Base-by-base conservation (phyloP, 2,888 invertebrate genomes). In the Endotricha flammealis region DNA sequence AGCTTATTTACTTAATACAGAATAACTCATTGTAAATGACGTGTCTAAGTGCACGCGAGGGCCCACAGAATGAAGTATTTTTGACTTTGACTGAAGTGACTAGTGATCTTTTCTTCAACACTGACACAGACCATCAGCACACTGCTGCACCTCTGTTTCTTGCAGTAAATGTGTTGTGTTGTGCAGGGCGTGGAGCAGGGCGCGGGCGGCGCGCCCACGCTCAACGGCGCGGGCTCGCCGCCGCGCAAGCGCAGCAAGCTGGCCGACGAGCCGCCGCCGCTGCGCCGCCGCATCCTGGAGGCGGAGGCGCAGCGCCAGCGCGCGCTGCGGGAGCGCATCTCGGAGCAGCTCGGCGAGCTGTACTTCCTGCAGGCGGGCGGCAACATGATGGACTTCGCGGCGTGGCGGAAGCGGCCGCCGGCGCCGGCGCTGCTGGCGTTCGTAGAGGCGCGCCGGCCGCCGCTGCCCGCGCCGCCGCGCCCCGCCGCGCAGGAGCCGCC, bases 341-440 rank as follows among this genome's bases (percentile, higher is more conserved):
- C 91, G 53, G 94, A 95, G 70, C 91, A 92, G 80, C 90, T 92
- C 56, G 91, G 93, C 56, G 96, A 97, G 86, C 88, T 94, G 61
- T 97, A 92, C 87, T 96, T 94, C 81, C 90, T 97, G 57, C 94
- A 95, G 82, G 91, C 91, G 57, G 93, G 93, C 54, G 95, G 95
- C 46, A 95, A 95, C 81, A 91, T 96, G 88, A 92, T 95, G 90
- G 97, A 97, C 73, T 95, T 93, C 78, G 90, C 91, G 53, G 87
- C 90, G 53, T 97, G 95, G 93, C 92, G 93, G 53, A 95, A 95
- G 75, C 88, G 93, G 57, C 92, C 95, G 48, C 91, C 93, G 39
- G 90, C 91, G 48, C 90, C 92, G 41, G 92, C 92, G 69, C 92
- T 94, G 64, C 67, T 92, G 42, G 89, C 91, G 36, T 95, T 94